A percentile compares a stretch with the other conserved stretches of the same genome.
Conservation (phyloP, 1,140 invertebrate species). For the Aradophagus sp. region DNA sequence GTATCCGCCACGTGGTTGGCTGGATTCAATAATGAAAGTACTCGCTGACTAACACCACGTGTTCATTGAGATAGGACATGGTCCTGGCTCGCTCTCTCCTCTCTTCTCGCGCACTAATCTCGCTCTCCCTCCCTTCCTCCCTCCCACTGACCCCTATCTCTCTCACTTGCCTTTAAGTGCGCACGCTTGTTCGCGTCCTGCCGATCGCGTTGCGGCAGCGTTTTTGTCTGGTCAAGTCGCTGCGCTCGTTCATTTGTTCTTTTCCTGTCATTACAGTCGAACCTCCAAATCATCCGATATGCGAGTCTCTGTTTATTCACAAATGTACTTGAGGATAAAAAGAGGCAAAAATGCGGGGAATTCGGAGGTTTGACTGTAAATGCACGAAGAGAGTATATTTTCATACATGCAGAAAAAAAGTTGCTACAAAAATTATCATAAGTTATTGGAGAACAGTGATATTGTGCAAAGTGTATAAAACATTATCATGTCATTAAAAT, state of each 20-base stretch:
- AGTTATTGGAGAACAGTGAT: too few relatives aligned
- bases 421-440: too few relatives aligned
- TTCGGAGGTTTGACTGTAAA: too few relatives aligned
- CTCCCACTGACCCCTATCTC: conserved; percentile 25
- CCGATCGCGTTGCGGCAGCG: conserved; percentile 13
- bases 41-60: conserved; percentile 63
- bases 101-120: conserved; percentile 40
- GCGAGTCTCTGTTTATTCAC: too few relatives aligned
- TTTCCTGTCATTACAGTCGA: too few relatives aligned
- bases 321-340: too few relatives aligned
- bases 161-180: conserved; percentile 28
- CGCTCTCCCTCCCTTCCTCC: conserved; percentile 30
- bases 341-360: too few relatives aligned
- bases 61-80: conserved; percentile 71
- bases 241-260: not conserved
- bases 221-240: conserved; percentile 11
- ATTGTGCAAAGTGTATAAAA: too few relatives aligned
- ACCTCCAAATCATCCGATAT: too few relatives aligned
- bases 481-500: too few relatives aligned
- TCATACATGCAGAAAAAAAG: too few relatives aligned
- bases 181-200: conserved; percentile 31
- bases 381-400: too few relatives aligned
- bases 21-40: conserved; percentile 64
- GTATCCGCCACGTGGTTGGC: conserved; percentile 66
- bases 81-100: conserved; percentile 59